Conservation (phyloP, 2,113 vertebrate genomes). For the Rhinoptilus africanus region DNA sequence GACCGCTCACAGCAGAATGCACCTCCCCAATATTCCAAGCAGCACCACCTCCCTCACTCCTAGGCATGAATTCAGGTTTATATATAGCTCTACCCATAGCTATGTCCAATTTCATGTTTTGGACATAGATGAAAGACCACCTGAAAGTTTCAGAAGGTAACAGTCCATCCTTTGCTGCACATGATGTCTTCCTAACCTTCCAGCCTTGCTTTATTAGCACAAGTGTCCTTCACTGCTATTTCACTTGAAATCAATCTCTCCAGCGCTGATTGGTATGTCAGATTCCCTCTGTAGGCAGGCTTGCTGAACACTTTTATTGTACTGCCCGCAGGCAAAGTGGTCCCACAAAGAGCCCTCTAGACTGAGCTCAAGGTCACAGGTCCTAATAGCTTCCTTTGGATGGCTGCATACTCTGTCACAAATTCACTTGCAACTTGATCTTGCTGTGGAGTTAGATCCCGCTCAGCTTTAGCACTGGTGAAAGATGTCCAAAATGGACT, state of each 20-base stretch:
- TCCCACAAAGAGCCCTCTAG: constrained; percentile 39
- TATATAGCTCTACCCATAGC: not conserved
- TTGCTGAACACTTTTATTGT: constrained; percentile 26
- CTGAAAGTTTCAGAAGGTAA: not conserved
- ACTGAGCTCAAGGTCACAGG: constrained; percentile 51
- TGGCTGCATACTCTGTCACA: not conserved
- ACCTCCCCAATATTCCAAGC: not conserved
- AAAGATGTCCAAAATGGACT: not conserved
- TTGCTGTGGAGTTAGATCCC: not conserved
- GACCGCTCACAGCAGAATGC: rapidly evolving
- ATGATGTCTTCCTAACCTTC: not conserved
- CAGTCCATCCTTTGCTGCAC: not conserved
- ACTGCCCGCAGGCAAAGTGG: constrained; percentile 29
- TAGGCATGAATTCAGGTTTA: not conserved
- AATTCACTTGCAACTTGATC: not conserved
- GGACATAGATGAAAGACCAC: not conserved
- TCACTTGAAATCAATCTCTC: constrained; percentile 44
- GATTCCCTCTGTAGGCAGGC: constrained; percentile 43
- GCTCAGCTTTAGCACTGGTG: not conserved
- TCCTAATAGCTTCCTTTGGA: constrained; percentile 34
- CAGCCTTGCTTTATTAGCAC: constrained; percentile 32
- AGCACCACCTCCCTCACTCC: not conserved
- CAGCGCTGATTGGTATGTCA: constrained; percentile 58
- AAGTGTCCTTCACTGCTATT: constrained; percentile 54
- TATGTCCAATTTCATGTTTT: not conserved